Percentiles rank a stretch among this genome's conserved stretches.
Evolutionary conservation across 2,888 invertebrate species (phyloP).

Genomic region (Drosophila buzzatii): DNA sequence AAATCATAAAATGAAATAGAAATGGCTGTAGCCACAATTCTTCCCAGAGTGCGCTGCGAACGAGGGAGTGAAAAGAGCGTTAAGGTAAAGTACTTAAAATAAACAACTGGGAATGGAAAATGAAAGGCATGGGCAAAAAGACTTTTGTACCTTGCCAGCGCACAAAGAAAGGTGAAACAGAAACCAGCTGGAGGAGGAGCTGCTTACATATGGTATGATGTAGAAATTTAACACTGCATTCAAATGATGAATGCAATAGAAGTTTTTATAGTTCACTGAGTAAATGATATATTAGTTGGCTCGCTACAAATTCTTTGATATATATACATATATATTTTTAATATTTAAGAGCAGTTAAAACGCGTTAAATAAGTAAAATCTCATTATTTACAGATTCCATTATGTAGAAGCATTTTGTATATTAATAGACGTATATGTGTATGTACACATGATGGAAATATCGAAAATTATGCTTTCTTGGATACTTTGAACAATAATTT

Average conservation of each 20-base stretch:
- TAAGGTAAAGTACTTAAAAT: constrained; percentile 36
- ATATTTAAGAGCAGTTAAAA: background rate
- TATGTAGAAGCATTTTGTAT: too few relatives aligned
- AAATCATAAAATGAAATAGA: constrained; percentile 81
- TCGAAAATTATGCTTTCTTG: too few relatives aligned
- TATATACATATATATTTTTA: too few relatives aligned
- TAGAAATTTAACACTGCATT: background rate
- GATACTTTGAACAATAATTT: too few relatives aligned
- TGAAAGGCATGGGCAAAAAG: constrained; percentile 14
- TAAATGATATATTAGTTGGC: constrained; percentile 5
- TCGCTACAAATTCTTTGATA: background rate
- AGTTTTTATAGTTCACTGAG: constrained; percentile 2
- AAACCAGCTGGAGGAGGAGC: constrained; percentile 23
- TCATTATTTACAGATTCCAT: background rate
- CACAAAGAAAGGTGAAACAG: constrained; percentile 24
- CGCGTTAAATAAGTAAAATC: background rate
- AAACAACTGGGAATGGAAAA: constrained; percentile 22
- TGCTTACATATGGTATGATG: constrained; percentile 19
- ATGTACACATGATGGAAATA: too few relatives aligned
- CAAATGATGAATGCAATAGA: constrained; percentile 7
- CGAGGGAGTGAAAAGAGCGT: constrained; percentile 20
- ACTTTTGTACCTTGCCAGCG: constrained; percentile 12
- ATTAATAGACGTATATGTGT: too few relatives aligned
- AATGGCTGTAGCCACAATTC: constrained; percentile 48
- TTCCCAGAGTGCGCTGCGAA: constrained; percentile 19